Percentiles rank a stretch among this genome's conserved stretches.
Evolutionary conservation across 2,888 invertebrate species (phyloP).

Genomic region (Stenoptilia bipunctidactyla): DNA sequence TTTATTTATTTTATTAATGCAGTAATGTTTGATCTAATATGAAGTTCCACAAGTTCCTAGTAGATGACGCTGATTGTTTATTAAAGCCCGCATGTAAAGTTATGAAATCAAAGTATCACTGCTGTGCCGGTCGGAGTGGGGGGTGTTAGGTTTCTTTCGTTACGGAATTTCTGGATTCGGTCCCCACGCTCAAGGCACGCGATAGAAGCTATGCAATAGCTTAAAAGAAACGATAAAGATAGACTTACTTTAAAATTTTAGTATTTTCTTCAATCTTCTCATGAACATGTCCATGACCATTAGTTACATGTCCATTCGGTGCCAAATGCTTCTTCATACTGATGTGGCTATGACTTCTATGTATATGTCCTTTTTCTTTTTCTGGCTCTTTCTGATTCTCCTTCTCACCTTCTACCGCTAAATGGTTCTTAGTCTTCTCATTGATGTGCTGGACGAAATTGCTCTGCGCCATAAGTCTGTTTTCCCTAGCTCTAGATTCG

Average conservation of each 20-base stretch:
- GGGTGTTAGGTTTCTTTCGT: no score
- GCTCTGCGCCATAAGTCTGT: conserved; percentile 58
- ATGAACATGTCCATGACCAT: conserved; percentile 44
- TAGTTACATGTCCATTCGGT: conserved; percentile 32
- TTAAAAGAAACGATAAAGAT: neutral
- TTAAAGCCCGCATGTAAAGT: no score
- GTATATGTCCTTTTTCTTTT: conserved; percentile 34
- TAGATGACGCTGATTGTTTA: no score
- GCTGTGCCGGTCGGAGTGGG: no score
- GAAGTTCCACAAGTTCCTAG: no score
- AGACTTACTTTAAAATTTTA: conserved; percentile 48
- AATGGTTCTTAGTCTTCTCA: conserved; percentile 41
- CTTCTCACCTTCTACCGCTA: conserved; percentile 14
- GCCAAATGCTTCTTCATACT: conserved; percentile 41
- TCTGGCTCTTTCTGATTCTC: conserved; percentile 18
- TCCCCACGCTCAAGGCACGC: no score
- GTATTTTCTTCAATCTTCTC: conserved; percentile 38
- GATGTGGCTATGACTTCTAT: conserved; percentile 56
- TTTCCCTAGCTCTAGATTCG: conserved; percentile 57
- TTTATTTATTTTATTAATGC: no score
- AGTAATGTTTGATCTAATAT: no score
- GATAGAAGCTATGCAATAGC: no score
- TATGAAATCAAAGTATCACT: no score
- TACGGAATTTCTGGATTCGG: no score
- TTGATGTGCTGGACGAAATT: conserved; percentile 60